Percentiles rank a stretch among this genome's conserved stretches.
These are phyloP conservation scores for Prosopocoilus inquinatus DNA, from an alignment of 2,888 invertebrate genomes.

Conservation along the genomic window DNA sequence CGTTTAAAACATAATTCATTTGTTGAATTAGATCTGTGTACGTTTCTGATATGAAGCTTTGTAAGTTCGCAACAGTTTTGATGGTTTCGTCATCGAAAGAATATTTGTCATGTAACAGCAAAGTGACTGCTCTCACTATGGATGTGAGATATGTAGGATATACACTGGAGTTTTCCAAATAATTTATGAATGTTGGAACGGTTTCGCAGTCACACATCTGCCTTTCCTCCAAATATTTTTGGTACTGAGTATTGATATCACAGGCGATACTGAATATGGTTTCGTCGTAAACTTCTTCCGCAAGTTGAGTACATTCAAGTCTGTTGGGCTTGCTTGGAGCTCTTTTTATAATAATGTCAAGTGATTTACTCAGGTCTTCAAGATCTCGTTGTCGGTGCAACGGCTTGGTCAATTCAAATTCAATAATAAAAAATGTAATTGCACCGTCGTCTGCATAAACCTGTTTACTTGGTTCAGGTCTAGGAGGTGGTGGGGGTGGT, in stretches of 20 bases:
- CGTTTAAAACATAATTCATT: slow-evolving; percentile 40
- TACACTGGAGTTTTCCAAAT: slow-evolving; percentile 27
- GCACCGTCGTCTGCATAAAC: slow-evolving; percentile 41
- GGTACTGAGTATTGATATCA: slow-evolving; percentile 40
- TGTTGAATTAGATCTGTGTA: slow-evolving; percentile 39
- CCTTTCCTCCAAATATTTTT: slow-evolving; percentile 30
- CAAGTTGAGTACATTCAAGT: slow-evolving; percentile 34
- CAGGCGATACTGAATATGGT: slow-evolving; percentile 36
- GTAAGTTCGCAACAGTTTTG: slow-evolving; percentile 16
- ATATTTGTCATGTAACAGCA: slow-evolving; percentile 29
- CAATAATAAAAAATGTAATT: slow-evolving; percentile 44
- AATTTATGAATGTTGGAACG: slow-evolving; percentile 21
- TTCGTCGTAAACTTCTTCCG: slow-evolving; percentile 38
- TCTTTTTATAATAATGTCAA: slow-evolving; percentile 25
- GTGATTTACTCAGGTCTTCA: slow-evolving; percentile 38
- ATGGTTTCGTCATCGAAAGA: slow-evolving; percentile 6
- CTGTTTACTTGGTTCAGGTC: slow-evolving; percentile 37
- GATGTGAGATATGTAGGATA: slow-evolving; percentile 39
- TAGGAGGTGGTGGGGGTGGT: slow-evolving; percentile 30
- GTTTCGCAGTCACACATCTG: slow-evolving; percentile 27
- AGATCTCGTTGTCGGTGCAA: slow-evolving; percentile 34
- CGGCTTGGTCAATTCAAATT: slow-evolving; percentile 43
- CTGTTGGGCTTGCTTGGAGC: slow-evolving; percentile 30
- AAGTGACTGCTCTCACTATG: slow-evolving; percentile 35
- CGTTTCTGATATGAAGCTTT: slow-evolving; percentile 38